Conservation (phyloP, 2,888 invertebrate species). For the Labia minor region DNA sequence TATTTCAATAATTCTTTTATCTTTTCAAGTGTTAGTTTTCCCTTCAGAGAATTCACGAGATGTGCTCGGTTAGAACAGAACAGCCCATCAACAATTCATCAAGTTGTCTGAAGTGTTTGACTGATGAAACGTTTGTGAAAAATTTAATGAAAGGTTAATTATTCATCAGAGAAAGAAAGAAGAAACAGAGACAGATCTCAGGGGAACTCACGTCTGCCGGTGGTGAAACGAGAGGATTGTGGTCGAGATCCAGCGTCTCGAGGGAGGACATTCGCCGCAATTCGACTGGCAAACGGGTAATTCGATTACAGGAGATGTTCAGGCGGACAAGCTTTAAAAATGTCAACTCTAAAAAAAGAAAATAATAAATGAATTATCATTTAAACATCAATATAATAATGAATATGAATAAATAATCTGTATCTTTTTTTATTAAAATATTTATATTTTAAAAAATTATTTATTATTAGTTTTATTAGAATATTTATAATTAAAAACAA, state of each 20-base stretch:
- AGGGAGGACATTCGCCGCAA: constrained; percentile 75
- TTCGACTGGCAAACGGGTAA: constrained; percentile 77
- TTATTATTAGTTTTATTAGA: no score
- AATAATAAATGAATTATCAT: no score
- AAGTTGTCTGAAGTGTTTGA: background rate
- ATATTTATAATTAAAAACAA: no score
- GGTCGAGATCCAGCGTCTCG: constrained; percentile 69
- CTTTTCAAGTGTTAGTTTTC: no score
- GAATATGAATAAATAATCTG: no score
- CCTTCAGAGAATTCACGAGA: background rate
- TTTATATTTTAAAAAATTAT: no score
- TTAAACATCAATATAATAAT: no score
- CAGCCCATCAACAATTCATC: background rate
- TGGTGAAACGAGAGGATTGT: constrained; percentile 85
- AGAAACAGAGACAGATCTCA: no score
- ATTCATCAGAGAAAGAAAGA: background rate
- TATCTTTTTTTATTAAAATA: no score
- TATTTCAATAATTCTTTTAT: no score
- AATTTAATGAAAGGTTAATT: constrained; percentile 13
- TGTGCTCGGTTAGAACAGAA: background rate
- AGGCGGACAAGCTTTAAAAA: constrained; percentile 71
- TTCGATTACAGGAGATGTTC: constrained; percentile 84
- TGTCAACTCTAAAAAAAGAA: constrained; percentile 60
- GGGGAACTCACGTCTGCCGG: constrained; percentile 71
- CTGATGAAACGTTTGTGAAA: background rate